phyloP scores from a whole-genome alignment of 2,888 invertebrate genomes.

The Ophion costatus region DNA sequence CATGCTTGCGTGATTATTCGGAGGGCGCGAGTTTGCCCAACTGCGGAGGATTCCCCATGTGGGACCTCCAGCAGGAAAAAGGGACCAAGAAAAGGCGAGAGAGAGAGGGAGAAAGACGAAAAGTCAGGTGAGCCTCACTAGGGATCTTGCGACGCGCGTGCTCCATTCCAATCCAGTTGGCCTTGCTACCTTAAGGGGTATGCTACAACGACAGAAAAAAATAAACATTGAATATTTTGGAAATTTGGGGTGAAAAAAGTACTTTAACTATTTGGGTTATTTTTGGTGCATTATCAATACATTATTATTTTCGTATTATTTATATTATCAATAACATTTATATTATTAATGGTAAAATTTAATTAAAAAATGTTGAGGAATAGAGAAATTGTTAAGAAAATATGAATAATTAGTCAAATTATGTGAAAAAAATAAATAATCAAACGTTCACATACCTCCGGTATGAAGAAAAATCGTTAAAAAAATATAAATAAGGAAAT shows the following conservation, averaged over 20 bases:
- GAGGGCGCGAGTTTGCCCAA: conserved; percentile 68
- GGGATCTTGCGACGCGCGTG: conserved; percentile 51
- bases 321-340: too few relatives aligned
- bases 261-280: not conserved
- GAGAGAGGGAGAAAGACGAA: not conserved
- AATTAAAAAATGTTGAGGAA: not conserved
- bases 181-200: not conserved
- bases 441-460: too few relatives aligned
- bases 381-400: too few relatives aligned
- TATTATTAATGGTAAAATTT: not conserved
- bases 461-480: too few relatives aligned
- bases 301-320: too few relatives aligned
- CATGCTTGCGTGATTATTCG: conserved; percentile 81
- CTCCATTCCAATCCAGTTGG: conserved; percentile 42
- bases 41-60: conserved; percentile 42
- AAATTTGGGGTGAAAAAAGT: not conserved
- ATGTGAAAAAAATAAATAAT: too few relatives aligned
- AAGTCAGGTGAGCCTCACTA: not conserved
- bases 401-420: too few relatives aligned
- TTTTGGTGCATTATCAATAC: not conserved
- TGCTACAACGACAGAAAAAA: not conserved
- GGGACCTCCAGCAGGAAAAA: conserved; percentile 52
- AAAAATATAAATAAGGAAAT: too few relatives aligned
- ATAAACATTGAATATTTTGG: too few relatives aligned
- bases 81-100: not conserved